Conservation (phyloP, 2,113 vertebrate species). For the Daboia siamensis region DNA sequence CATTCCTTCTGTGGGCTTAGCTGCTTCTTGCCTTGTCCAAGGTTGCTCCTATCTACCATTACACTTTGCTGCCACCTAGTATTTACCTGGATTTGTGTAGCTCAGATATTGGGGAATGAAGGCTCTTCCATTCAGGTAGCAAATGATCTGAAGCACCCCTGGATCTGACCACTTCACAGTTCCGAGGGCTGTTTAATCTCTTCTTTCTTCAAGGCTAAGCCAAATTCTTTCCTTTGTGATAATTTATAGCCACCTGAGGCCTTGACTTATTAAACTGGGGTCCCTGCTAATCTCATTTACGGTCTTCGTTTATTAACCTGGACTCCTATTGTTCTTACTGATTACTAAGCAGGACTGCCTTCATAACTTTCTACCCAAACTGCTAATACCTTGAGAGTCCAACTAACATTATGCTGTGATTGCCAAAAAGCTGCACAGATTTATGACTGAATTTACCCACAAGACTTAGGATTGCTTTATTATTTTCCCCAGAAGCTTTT, state of each 20-base stretch:
- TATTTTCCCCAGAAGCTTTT: neutral
- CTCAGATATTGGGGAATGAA: neutral
- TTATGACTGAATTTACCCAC: neutral
- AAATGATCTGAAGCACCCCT: neutral
- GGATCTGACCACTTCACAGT: neutral
- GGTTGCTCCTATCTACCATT: neutral
- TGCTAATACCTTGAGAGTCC: neutral
- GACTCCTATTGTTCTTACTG: slow-evolving; percentile 2
- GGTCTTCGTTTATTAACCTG: slow-evolving; percentile 4
- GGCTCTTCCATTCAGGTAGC: too few species aligned
- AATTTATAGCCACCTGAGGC: neutral
- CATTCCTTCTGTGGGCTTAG: neutral
- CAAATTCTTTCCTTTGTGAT: slow-evolving; percentile 1
- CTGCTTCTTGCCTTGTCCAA: neutral
- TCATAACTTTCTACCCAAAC: neutral
- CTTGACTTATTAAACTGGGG: slow-evolving; percentile 33
- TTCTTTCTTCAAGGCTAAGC: neutral
- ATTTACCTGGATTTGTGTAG: neutral
- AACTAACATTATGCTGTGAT: neutral
- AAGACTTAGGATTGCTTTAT: neutral
- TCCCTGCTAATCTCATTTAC: neutral
- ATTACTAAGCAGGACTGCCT: neutral
- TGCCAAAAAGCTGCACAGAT: neutral
- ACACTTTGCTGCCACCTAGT: neutral
- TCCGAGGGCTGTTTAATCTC: neutral